Conservation (phyloP, 2,888 invertebrate species). For the Mythimna ferrago region DNA sequence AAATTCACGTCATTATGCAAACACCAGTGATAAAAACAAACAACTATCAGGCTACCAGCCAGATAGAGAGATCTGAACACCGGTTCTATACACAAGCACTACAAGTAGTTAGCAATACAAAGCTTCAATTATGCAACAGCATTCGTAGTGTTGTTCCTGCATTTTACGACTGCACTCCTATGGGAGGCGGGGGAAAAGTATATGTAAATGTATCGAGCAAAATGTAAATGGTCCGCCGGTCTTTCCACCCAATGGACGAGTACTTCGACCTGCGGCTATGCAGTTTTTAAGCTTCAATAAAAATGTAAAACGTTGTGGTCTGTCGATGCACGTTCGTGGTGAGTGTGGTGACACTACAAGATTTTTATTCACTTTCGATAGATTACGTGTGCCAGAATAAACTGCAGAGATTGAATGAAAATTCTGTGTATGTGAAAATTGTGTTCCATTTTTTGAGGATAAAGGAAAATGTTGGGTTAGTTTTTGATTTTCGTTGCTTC, state of each 20-base stretch:
- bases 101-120: constrained; percentile 72
- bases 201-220: constrained; percentile 80
- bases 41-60: constrained; percentile 13
- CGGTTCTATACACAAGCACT: constrained; percentile 58
- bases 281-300: constrained; percentile 57
- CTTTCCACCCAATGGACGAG: constrained; percentile 46
- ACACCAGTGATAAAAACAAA: constrained; percentile 47
- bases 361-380: constrained; percentile 49
- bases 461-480: constrained; percentile 1
- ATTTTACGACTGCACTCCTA: constrained; percentile 78
- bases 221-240: constrained; percentile 78
- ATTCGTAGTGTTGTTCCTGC: constrained; percentile 73
- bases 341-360: constrained; percentile 36
- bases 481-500: constrained; percentile 1
- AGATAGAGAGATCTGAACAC: constrained; percentile 49
- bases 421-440: constrained; percentile 16
- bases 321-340: constrained; percentile 30
- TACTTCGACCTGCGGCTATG: constrained; percentile 43
- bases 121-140: constrained; percentile 78
- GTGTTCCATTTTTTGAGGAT: constrained; percentile 14
- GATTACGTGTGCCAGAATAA: constrained; percentile 46
- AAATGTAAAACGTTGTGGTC: constrained; percentile 47
- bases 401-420: constrained; percentile 34
- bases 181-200: constrained; percentile 70
- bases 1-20: constrained; percentile 51